phyloP scores from a whole-genome alignment of 92 coral and sea anemone genomes.

The Hydrozoanthus gracilis region DNA sequence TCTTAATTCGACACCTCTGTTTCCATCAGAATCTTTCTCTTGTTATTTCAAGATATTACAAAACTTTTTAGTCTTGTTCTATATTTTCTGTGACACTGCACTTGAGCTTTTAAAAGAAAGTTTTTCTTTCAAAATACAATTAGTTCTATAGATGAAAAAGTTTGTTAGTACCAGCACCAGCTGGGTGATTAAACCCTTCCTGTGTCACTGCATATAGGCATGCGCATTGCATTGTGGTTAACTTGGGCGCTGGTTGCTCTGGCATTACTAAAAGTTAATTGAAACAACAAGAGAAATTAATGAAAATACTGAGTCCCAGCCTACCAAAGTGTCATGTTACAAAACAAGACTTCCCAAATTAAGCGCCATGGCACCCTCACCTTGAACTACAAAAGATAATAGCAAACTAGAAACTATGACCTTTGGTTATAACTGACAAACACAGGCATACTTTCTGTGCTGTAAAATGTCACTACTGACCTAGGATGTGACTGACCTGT shows the following conservation, averaged over 20 bases:
- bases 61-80: too few relatives aligned
- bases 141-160: background rate
- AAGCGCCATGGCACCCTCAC: background rate
- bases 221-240: slow-evolving; percentile 34
- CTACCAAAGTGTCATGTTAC: background rate
- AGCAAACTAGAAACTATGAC: too few relatives aligned
- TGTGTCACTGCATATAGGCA: slow-evolving; percentile 18
- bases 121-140: too few relatives aligned
- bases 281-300: slow-evolving; percentile 13
- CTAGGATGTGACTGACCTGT: background rate
- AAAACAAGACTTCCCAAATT: background rate
- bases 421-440: too few relatives aligned
- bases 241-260: slow-evolving; percentile 25
- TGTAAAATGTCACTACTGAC: background rate
- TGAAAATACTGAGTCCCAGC: background rate
- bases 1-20: too few relatives aligned
- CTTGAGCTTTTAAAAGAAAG: too few relatives aligned
- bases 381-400: too few relatives aligned
- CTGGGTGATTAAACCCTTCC: slow-evolving; percentile 21
- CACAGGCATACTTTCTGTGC: background rate
- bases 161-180: slow-evolving; percentile 13
- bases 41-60: too few relatives aligned
- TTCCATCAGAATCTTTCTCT: too few relatives aligned
- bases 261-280: slow-evolving; percentile 29
- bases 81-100: too few relatives aligned